Evolutionary conservation across 92 coral and sea anemone species (phyloP), one percentile per base, ranked within the genome.

Genomic region (Phymanthus crucifer): DNA sequence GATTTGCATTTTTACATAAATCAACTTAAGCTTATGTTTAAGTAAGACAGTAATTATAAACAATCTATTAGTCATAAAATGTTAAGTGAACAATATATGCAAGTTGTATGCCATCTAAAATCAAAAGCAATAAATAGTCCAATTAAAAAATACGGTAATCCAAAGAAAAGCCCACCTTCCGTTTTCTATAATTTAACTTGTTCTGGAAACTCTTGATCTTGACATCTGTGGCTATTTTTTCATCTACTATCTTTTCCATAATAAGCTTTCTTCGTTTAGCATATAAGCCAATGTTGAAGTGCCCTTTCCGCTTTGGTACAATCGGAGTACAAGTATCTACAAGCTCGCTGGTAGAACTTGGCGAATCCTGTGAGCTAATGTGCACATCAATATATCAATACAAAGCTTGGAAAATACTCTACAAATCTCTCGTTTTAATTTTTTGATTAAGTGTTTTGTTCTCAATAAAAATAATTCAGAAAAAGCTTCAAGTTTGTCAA

Each of bases 191-290:
- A 32, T 34, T 40, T 16, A 23, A 14, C 27, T 56, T 40, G 29
- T 40, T 40, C 58, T 75, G 79, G 33, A 75, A 54, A 16, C 68
- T 40, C 38, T 56, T 75, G 70, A 75, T 1, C 40, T 40, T 56
- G 38, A 21, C 27, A 40, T 75, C 79, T 40, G 79, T 47, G 29
- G 58, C 70, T 21, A 75, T 24, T 56, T 75, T 75, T 32, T 75
- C 79, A 24, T 24, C 66, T 32, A 75, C 69, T 34, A 40, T 33
- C 24, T 47, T 24, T 33, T 48, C 79, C 79, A 75, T 40, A 23
- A 32, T 27, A 11, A 75, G 66, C 66, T 75, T 48, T 45, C 79
- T 75, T 47, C 66, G 79, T 56, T 56, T 75, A 10, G 79, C 31
- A 45, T 40, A 75, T 24, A 75, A 54, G 17, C 79, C 71, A 47